These are phyloP conservation scores for Macropis europaea DNA, from an alignment of 2,888 invertebrate species.

Conservation along the genomic window DNA sequence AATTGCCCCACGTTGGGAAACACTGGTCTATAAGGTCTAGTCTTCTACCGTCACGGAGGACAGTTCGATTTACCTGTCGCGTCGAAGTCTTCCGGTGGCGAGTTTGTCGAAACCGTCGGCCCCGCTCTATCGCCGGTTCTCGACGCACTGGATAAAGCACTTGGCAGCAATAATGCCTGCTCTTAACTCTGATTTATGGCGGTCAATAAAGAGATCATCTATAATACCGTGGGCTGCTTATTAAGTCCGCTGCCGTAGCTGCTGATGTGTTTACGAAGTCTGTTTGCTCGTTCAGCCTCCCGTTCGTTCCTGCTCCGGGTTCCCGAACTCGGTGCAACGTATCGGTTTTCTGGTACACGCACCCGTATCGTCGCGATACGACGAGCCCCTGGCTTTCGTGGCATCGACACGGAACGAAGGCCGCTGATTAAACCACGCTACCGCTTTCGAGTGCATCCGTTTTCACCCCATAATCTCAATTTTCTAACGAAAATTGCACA, in stretches of 20 bases:
- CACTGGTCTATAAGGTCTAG: no score
- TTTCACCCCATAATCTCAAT: constrained; percentile 31
- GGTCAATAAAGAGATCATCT: constrained; percentile 60
- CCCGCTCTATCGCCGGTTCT: constrained; percentile 39
- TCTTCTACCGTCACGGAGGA: no score
- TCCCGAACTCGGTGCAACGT: constrained; percentile 18
- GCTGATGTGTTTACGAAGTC: constrained; percentile 50
- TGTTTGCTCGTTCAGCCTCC: constrained; percentile 41
- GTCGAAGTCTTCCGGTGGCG: constrained; percentile 7
- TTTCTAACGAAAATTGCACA: constrained; percentile 23
- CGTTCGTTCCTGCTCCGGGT: constrained; percentile 3
- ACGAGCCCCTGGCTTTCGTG: neutral
- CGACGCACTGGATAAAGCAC: constrained; percentile 44
- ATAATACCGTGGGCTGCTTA: constrained; percentile 52
- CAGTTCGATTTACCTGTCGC: constrained; percentile 11
- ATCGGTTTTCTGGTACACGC: neutral
- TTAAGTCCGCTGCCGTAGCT: constrained; percentile 46
- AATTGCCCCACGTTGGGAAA: no score
- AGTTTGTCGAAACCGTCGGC: constrained; percentile 24
- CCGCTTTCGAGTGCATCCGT: constrained; percentile 33
- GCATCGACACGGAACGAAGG: neutral
- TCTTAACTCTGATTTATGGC: constrained; percentile 59
- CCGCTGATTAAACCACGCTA: constrained; percentile 39
- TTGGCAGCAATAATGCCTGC: constrained; percentile 49
- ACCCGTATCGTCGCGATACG: constrained; percentile 10